Evolutionary conservation across 2,888 invertebrate species (phyloP).

Genomic region (Cheilosia grossa): DNA sequence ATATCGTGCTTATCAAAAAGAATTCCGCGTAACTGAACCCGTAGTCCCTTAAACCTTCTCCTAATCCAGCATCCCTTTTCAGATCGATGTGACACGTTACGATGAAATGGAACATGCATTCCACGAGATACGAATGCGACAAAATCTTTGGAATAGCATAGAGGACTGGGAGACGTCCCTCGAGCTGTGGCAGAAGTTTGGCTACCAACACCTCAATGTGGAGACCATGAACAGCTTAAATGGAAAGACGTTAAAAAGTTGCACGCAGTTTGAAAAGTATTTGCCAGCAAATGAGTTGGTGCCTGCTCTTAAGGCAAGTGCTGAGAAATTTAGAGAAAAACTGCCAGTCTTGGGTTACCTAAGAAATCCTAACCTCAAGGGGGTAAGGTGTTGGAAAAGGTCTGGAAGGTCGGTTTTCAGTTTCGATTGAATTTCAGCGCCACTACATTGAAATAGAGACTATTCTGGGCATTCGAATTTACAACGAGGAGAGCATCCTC

Average conservation of each 20-base stretch:
- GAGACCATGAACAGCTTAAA: constrained; percentile 89
- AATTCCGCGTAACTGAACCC: constrained; percentile 87
- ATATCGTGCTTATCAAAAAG: constrained; percentile 92
- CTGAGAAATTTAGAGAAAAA: constrained; percentile 91
- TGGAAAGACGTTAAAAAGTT: constrained; percentile 88
- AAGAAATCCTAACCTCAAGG: constrained; percentile 90
- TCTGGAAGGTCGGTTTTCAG: background rate
- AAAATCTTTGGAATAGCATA: constrained; percentile 91
- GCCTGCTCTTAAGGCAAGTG: constrained; percentile 89
- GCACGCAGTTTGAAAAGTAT: constrained; percentile 92
- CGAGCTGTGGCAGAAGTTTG: constrained; percentile 86
- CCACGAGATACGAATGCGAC: constrained; percentile 91
- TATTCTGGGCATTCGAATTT: constrained; percentile 89
- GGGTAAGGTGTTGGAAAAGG: constrained; percentile 77
- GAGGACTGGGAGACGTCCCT: constrained; percentile 89
- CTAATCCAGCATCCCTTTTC: constrained; percentile 30
- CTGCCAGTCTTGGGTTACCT: constrained; percentile 91
- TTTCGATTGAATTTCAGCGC: constrained; percentile 82
- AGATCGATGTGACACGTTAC: constrained; percentile 92
- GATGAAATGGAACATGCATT: constrained; percentile 92
- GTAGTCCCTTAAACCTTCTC: background rate
- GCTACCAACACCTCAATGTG: constrained; percentile 85
- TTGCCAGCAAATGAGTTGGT: constrained; percentile 92
- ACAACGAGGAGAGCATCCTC: constrained; percentile 87
- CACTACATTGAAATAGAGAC: constrained; percentile 94